Conservation (phyloP, 2,888 invertebrate genomes). For the Agrenia bidenticulata region DNA sequence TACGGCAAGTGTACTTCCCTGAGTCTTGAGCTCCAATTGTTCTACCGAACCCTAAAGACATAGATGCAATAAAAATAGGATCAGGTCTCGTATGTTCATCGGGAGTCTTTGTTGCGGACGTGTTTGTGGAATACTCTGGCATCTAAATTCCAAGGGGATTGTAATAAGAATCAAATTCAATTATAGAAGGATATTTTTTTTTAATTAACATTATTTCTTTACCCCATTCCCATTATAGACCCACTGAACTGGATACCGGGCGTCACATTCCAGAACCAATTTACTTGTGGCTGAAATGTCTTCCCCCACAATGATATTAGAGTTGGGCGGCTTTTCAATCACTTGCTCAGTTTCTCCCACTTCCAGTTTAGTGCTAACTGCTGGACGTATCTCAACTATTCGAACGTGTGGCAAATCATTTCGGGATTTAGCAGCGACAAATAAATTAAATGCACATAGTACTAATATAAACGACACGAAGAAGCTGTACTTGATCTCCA, state of each 20-base stretch:
- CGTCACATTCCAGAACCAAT: conserved; percentile 43
- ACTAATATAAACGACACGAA: not conserved
- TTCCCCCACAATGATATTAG: conserved; percentile 44
- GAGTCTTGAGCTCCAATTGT: conserved; percentile 34
- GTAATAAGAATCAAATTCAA: not conserved
- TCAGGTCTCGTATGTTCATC: conserved; percentile 12
- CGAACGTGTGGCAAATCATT: conserved; percentile 6
- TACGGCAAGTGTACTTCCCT: conserved; percentile 46
- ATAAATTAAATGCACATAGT: too few species aligned
- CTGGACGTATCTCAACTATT: conserved; percentile 11
- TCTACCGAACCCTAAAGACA: conserved; percentile 34
- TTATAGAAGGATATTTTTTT: not conserved
- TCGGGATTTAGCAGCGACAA: not conserved
- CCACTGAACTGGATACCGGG: conserved; percentile 45
- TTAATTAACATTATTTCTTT: not conserved
- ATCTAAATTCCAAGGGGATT: conserved; percentile 24
- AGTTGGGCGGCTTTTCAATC: conserved; percentile 41
- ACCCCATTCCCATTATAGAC: conserved; percentile 41
- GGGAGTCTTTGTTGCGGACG: conserved; percentile 19
- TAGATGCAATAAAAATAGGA: conserved; percentile 26
- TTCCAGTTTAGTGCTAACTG: not conserved
- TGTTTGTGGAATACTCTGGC: conserved; percentile 45
- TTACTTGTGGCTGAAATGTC: conserved; percentile 34
- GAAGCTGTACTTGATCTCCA: not conserved
- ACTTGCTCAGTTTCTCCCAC: conserved; percentile 24